Evolutionary conservation across 2,888 invertebrate genomes (phyloP), one percentile per base, ranked within the genome.

Genomic region (Tuta absoluta): DNA sequence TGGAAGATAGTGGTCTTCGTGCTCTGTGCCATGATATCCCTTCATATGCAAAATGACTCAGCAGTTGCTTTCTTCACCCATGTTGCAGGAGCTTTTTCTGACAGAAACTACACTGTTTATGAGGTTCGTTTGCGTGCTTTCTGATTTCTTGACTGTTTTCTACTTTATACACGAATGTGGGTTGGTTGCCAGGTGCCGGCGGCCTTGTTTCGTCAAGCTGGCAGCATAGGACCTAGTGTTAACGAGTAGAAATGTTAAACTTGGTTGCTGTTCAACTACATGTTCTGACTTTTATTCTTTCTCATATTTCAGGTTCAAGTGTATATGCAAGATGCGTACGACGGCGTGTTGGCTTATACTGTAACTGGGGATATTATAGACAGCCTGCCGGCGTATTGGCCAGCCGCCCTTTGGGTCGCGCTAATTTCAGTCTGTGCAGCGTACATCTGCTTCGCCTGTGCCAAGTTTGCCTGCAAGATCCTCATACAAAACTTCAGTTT

Each of bases 401-500:
- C 75, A 10, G 82, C 93, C 0, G 89, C 94, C 0, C 69, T 95
- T 38, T 93, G 93, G 84, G 93, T 95, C 0, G 87, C 94, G 21
- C 68, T 95, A 0, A 91, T 96, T 37, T 96, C 97, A 82, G 91
- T 95, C 0, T 68, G 86, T 0, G 83, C 94, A 0, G 94, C 95
- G 1, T 95, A 96, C 75, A 70, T 95, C 11, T 94, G 94, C 71
- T 95, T 94, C 75, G 90, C 91, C 21, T 93, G 93, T 68, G 93
- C 94, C 4, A 98, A 97, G 87, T 96, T 97, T 72, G 95, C 97
- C 0, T 97, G 97, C 89, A 96, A 96, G 90, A 95, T 97, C 68
- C 94, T 96, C 80, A 97, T 98, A 79, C 98, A 98, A 82, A 94
- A 94, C 63, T 95, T 97, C 80, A 96, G 97, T 73, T 98, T 96